Conservation (phyloP, 1,140 invertebrate genomes). For the Zaprionus ghesquierei region DNA sequence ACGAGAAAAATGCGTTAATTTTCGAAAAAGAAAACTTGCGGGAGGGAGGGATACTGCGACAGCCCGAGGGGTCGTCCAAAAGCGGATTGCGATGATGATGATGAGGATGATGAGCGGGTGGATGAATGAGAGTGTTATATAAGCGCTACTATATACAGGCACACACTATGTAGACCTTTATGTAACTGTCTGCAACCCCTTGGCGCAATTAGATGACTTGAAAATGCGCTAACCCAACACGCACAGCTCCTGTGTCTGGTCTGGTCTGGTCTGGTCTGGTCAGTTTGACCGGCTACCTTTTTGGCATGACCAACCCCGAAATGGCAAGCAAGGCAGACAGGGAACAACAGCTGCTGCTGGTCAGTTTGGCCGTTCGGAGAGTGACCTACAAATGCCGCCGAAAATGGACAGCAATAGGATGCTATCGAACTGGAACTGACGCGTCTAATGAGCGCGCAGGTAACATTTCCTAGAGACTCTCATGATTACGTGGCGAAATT, state of each 20-base stretch:
- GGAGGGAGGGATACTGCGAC: constrained; percentile 16
- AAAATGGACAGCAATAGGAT: constrained; percentile 54
- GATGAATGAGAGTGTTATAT: constrained; percentile 12
- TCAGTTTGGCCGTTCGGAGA: constrained; percentile 36
- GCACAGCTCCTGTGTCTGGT: constrained; percentile 2
- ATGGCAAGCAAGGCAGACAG: constrained; percentile 19
- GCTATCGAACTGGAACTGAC: constrained; percentile 14
- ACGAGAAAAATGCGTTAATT: constrained; percentile 47
- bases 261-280: constrained; percentile 35
- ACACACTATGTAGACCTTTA: constrained; percentile 1
- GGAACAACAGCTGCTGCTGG: constrained; percentile 57
- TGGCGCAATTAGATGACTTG: constrained; percentile 56
- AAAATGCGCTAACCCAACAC: constrained; percentile 38
- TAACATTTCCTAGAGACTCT: constrained; percentile 13
- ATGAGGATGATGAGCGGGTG: constrained; percentile 36
- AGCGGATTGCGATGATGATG: neutral
- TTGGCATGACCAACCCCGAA: constrained; percentile 71
- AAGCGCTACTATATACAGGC: neutral
- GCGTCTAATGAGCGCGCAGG: constrained; percentile 33
- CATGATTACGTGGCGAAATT: constrained; percentile 37
- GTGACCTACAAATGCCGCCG: constrained; percentile 62
- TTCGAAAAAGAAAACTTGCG: constrained; percentile 22
- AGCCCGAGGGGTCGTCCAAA: constrained; percentile 22
- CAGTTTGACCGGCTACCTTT: constrained; percentile 44
- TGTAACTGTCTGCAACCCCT: constrained; percentile 50